Base-by-base conservation (phyloP, 2,888 invertebrate genomes). In the Epirrhoe tristata region DNA sequence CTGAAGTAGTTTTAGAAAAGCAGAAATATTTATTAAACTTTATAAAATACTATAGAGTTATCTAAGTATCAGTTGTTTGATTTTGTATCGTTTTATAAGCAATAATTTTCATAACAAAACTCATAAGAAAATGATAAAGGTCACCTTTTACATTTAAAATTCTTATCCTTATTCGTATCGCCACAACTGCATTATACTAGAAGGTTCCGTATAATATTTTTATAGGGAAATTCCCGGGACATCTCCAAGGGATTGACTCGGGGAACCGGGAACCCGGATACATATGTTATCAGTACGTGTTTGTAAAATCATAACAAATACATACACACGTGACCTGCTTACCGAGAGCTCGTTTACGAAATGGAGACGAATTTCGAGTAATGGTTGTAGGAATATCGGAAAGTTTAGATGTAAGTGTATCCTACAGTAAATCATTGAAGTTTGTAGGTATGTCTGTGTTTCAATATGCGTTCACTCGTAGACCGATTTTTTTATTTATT, bases 151-250 rank as follows among this genome's bases (percentile, higher is more conserved):
- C 61, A 62, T 52, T 52, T 34, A 17, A 69, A 66, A 60, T 51
- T 58, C 24, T 31, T 48, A 63, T 69, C 5, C 51, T 66, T 66
- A 63, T 63, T 67, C 36, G 60, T 5, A 50, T 60, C 8, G 7
- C 66, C 66, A 63, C 57, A 69, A 69, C 62, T 69, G 66, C 66
- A 69, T 67, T 60, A 67, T 56, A 55, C 60, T 63, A 63, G 67
- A 63, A 63, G 67, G 70, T 70, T 58, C 62, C 43, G 61, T 50
- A 82, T 81, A 81, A 85, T 83, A 84, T 83, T 85, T 86, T 84
- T 81, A 82, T 83, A 86, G 81, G 83, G 78, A 86, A 84, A 86
- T 87, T 84, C 78, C 78, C 77, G 74, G 72, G 73, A 75, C 66
- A 76, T 83, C 88, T 84, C 87, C 65, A 71, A 81, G 86, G 88